Evolutionary conservation across 2,797 vertebrate species (phyloP), one percentile per base, ranked within the genome.

Genomic region (Mormyrops attenuatus): DNA sequence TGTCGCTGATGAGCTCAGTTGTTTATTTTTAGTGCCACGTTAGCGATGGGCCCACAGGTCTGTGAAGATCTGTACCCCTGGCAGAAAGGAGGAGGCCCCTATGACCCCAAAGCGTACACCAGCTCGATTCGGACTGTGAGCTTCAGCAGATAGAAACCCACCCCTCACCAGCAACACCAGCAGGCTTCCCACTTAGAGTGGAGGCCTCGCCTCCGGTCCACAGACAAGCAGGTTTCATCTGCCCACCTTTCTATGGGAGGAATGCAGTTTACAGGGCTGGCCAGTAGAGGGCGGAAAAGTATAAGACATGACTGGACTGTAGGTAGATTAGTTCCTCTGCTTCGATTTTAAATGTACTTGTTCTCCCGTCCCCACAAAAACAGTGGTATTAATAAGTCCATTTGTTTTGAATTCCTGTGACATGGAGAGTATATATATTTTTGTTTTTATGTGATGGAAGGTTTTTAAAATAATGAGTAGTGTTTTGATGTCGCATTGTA

Each of bases 41-140:
- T n/a, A n/a, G n/a, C n/a, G n/a, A n/a, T n/a, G n/a, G n/a, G n/a
- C n/a, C n/a, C 60, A 69, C 91, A 99, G 98, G 94, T 96, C 96
- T 3, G 93, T 97, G 11, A 98, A 98, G 94, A 99, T 99, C 95
- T 98, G 97, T 91, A 99, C 98, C 6, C 98, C 98, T 1, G 98
- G 98, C 88, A 96, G 98, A 91, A 97, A 93, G 91, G 98, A 99
- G 38, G 97, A 99, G n/a, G 95, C 96, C 6, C 97, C 97, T 53
- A 96, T 97, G 96, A 99, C 97, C 0, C 98, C 98, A 34, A 97
- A 96, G 91, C 97, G 95, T 89, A 99, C 97, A 0, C 98, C 98
- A 1, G 96, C 98, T 22, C 97, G 98, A 90, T 99, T 99, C 47
- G 98, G 98, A 91, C 96, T 99, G 90, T 99, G 95, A 92, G 57